Percentiles rank a stretch among this genome's conserved stretches.
Evolutionary conservation across 2,888 invertebrate species (phyloP).

Genomic region (Erebia aethiops): DNA sequence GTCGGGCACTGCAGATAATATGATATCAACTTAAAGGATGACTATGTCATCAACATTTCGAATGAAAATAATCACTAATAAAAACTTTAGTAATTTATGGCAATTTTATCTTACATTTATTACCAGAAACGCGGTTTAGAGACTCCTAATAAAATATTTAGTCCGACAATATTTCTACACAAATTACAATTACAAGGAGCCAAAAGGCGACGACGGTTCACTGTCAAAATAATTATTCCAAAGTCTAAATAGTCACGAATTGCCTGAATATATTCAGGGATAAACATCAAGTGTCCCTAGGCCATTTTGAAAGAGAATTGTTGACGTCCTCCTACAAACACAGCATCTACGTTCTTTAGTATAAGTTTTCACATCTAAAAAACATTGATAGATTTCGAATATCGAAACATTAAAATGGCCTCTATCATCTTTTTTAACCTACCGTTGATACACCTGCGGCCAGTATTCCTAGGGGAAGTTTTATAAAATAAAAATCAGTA

Average conservation of each 20-base stretch:
- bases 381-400: too few relatives aligned
- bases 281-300: conserved; percentile 35
- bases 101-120: neutral
- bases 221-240: conserved; percentile 28
- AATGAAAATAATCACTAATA: too few relatives aligned
- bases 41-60: too few relatives aligned
- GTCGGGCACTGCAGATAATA: too few relatives aligned
- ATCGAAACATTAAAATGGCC: too few relatives aligned
- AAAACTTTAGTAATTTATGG: too few relatives aligned
- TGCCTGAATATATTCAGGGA: conserved; percentile 36
- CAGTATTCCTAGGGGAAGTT: too few relatives aligned
- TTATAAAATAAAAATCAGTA: too few relatives aligned
- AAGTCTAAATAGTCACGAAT: conserved; percentile 30
- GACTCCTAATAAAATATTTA: neutral
- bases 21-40: too few relatives aligned
- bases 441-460: too few relatives aligned
- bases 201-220: neutral
- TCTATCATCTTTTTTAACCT: too few relatives aligned
- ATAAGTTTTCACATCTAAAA: too few relatives aligned
- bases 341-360: conserved; percentile 28
- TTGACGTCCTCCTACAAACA: conserved; percentile 42
- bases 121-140: neutral
- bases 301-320: conserved; percentile 38
- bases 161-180: neutral
- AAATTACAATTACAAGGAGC: neutral